Base-by-base conservation (phyloP, 1,140 invertebrate species). In the Bombus difficillimus region DNA sequence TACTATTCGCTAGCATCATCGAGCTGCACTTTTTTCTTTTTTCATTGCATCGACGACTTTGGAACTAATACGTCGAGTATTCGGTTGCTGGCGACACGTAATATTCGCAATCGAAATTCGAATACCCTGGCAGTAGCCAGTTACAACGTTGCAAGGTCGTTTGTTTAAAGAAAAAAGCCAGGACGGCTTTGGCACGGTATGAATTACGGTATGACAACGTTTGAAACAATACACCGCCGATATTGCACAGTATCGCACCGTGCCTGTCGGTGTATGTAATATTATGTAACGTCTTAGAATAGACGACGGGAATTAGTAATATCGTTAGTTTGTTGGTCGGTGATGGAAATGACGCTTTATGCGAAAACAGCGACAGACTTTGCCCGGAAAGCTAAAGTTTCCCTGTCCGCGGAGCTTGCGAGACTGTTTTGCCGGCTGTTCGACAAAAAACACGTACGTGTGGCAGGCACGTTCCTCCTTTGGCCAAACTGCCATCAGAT, bases 71-170 rank as follows among this genome's bases (percentile, higher is more conserved):
- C 64, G 74, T 37, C n/a, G 78, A 85, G 86, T 90, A 75, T 92
- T 88, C 80, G 83, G 71, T 93, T 92, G 90, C 92, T 82, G 69
- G 32, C 71, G 90, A 92, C 76, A 91, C 77, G 90, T 90, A 91
- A 92, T 92, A 92, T 93, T 92, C 86, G 57, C 85, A 59, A 87
- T 83, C 83, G 92, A 93, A 93, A 93, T 92, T 93, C 41, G 92
- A 93, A 91, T 76, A 83, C 57, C 53, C 57, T 28, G 62, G 1
- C 57, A 64, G 37, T 75, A 64, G 62, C 78, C 43, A 15, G 39
- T 28, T 76, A 83, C 85, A 74, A 64, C 47, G 75, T 86, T 86
- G 86, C 92, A 94, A 94, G 93, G 92, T 88, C 93, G 85, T 34
- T 28, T 39, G 72, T 89, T 92, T 77, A n/a, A 87, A 83, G 43